These are phyloP conservation scores for Orcinus orca DNA, from an alignment of 2,113 vertebrate genomes.

Conservation along the genomic window DNA sequence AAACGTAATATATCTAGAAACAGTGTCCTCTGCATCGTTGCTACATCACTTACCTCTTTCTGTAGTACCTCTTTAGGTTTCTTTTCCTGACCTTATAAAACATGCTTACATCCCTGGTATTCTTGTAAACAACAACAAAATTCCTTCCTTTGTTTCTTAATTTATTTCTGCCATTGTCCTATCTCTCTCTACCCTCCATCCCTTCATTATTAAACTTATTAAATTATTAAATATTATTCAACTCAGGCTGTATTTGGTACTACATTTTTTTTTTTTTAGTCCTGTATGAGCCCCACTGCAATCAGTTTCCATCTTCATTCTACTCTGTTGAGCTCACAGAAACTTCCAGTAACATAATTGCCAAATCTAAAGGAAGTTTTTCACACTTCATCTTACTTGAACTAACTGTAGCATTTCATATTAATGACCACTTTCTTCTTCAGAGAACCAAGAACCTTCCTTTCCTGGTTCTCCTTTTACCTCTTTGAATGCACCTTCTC, in stretches of 20 bases:
- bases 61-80: neutral
- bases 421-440: neutral
- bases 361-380: neutral
- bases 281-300: neutral
- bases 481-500: neutral
- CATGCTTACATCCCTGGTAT: neutral
- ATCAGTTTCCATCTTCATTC: neutral
- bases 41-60: too few species aligned
- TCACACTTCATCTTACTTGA: neutral
- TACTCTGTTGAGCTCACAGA: neutral
- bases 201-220: neutral
- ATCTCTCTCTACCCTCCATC: neutral
- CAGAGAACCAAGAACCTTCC: neutral
- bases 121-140: neutral
- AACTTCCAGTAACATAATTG: neutral
- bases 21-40: too few species aligned
- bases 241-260: neutral
- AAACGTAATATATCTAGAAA: neutral
- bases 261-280: neutral
- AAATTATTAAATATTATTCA: neutral
- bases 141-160: neutral
- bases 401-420: neutral
- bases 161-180: neutral
- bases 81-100: neutral
- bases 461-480: neutral